Base-by-base conservation (phyloP, 2,113 vertebrate genomes). In the Hirundichthys speculiger region DNA sequence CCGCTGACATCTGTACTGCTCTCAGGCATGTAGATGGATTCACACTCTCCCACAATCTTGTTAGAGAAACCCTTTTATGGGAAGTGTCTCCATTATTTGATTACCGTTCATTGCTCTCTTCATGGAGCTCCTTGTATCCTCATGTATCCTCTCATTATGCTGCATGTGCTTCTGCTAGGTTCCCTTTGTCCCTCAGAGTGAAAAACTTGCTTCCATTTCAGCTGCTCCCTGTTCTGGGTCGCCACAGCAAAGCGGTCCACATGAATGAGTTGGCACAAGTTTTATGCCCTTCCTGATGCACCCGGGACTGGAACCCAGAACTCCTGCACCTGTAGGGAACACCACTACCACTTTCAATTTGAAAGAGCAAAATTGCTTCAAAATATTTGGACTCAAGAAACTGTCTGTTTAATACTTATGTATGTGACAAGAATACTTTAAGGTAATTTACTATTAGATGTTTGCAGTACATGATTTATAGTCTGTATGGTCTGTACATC, bases 61-160 rank as follows among this genome's bases (percentile, higher is more conserved):
- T 93, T 93, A 92, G 54, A 41, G 79, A 71, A 88, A 77, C 64
- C 85, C 52, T 88, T 87, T 90, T 71, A 77, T 82, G 80, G 87
- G 75, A 90, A 88, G 86, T 91, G 84, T 70, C 54, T 1, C 19
- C 22, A 10, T 90, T 77, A 93, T 92, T 69, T 2, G 67, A 89
- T 91, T 91, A 91, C 48, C 21, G 60, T 59, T 69, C 62, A 73
- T 63, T 41, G 60, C 59, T 79, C 60, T 68, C 47, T 60, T 69
- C 15, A 22, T 30, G 66, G 22, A 5, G 56, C 60, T 75, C 53
- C 12, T 64, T 38, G 34, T 39, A 2, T 89, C 64, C 56, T 79
- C 60, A 24, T 56, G 24, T 52, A 58, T 62, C 69, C 22, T 48
- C 41, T 67, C n/a, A 18, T 63, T 52, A 42, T 13, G 40, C 15